These are phyloP conservation scores for Laterallus jamaicensis DNA, from an alignment of 2,113 vertebrate genomes.

Conservation along the genomic window DNA sequence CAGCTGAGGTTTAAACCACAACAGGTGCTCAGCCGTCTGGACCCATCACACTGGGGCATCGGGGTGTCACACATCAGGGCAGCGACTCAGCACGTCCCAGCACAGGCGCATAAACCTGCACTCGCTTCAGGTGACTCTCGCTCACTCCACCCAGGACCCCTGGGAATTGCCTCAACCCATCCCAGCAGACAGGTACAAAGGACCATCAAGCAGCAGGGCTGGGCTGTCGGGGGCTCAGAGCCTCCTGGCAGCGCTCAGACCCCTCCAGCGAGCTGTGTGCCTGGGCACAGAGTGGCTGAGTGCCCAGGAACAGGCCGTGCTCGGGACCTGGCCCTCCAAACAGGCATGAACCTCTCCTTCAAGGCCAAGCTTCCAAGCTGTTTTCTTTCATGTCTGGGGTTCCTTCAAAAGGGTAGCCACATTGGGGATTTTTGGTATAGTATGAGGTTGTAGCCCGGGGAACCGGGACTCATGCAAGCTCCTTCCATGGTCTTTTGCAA, in stretches of 20 bases:
- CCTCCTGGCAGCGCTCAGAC: not conserved
- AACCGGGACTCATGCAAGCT: constrained; percentile 27
- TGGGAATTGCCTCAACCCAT: fast-evolving
- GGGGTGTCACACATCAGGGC: not conserved
- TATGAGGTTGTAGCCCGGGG: constrained; percentile 38
- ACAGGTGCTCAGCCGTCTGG: not conserved
- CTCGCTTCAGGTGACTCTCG: fast-evolving
- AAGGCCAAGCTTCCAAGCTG: not conserved
- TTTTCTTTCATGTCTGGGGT: not conserved
- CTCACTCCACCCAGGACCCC: not conserved
- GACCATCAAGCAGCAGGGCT: too few species aligned
- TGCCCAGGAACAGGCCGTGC: not conserved
- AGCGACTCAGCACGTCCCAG: not conserved
- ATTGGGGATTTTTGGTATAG: not conserved
- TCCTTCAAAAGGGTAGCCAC: not conserved
- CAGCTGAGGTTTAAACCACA: too few species aligned
- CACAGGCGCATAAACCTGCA: fast-evolving
- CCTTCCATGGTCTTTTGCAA: not conserved
- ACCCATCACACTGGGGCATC: fast-evolving
- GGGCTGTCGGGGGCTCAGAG: too few species aligned
- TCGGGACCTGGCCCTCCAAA: not conserved
- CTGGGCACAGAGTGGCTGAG: fast-evolving
- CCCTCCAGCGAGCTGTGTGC: not conserved
- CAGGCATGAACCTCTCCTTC: fast-evolving
- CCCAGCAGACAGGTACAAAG: fast-evolving